Evolutionary conservation across 2,113 vertebrate species (phyloP).

Genomic region (Barnardius zonarius): DNA sequence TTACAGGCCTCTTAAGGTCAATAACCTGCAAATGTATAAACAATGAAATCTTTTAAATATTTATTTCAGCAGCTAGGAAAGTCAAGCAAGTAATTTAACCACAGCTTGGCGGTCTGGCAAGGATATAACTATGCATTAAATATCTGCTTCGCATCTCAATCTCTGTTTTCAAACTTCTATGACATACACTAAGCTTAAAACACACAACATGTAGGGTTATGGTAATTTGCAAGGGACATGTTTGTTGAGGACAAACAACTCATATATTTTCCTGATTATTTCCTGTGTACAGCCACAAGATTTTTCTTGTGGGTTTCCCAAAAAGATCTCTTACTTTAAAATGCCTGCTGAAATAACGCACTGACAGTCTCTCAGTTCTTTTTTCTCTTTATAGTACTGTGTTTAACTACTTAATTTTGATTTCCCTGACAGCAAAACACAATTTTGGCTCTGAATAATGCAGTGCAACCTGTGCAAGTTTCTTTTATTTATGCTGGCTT

Average conservation of each 20-base stretch:
- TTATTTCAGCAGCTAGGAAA: background rate
- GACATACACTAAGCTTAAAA: background rate
- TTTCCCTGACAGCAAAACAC: slow-evolving; percentile 4
- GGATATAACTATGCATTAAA: background rate
- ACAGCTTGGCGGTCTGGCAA: background rate
- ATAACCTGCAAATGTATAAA: background rate
- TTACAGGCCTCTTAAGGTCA: background rate
- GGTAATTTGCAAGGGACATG: background rate
- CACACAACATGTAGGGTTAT: background rate
- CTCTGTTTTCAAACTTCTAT: background rate
- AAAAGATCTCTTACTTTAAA: background rate
- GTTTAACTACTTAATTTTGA: slow-evolving; percentile 30
- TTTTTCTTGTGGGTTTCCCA: background rate
- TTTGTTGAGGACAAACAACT: background rate
- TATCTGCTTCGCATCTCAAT: background rate
- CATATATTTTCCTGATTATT: background rate
- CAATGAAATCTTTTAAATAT: background rate
- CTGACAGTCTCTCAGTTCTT: background rate
- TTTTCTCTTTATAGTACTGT: background rate
- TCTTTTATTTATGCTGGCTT: slow-evolving; percentile 36
- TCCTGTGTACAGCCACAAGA: background rate
- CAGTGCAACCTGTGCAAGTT: background rate
- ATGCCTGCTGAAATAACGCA: background rate
- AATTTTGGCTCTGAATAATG: slow-evolving; percentile 18
- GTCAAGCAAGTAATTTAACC: background rate